These are phyloP conservation scores for Sylvietta virens DNA, from an alignment of 2,113 vertebrate species.

Conservation along the genomic window DNA sequence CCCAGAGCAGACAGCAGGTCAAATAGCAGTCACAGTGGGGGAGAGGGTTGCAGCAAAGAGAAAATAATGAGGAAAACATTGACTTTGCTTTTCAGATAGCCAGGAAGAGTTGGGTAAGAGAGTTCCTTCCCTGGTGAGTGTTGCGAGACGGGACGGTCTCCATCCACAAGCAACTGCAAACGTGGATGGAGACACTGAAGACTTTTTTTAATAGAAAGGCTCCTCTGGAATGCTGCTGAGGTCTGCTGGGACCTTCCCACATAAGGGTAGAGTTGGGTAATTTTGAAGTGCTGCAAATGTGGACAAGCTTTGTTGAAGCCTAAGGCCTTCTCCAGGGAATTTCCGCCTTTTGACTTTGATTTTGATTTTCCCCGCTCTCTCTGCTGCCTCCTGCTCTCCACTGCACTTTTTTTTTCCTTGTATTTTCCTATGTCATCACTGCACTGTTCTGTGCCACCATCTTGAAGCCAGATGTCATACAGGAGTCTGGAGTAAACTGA, in stretches of 20 bases:
- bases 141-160: background rate
- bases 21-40: constrained; percentile 58
- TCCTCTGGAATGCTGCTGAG: constrained; percentile 25
- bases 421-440: constrained; percentile 21
- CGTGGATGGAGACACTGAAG: background rate
- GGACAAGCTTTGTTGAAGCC: constrained; percentile 66
- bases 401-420: background rate
- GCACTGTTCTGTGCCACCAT: constrained; percentile 49
- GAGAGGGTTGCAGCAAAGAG: constrained; percentile 47
- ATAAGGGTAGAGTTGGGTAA: constrained; percentile 22
- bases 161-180: background rate
- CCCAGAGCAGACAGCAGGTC: constrained; percentile 21
- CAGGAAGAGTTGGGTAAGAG: constrained; percentile 10
- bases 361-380: constrained; percentile 43
- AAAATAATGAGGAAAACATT: constrained; percentile 47
- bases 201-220: background rate
- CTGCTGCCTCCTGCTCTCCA: constrained; percentile 24
- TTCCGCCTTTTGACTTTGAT: constrained; percentile 59
- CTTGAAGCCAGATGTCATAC: constrained; percentile 67
- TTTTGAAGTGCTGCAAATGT: constrained; percentile 46
- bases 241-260: background rate
- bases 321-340: constrained; percentile 35
- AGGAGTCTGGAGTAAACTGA: background rate
- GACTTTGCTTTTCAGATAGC: constrained; percentile 36
- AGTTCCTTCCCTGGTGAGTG: background rate